A percentile compares a stretch with the other conserved stretches of the same genome.
Conservation (phyloP, 2,113 vertebrate genomes). For the Heterocephalus glaber region DNA sequence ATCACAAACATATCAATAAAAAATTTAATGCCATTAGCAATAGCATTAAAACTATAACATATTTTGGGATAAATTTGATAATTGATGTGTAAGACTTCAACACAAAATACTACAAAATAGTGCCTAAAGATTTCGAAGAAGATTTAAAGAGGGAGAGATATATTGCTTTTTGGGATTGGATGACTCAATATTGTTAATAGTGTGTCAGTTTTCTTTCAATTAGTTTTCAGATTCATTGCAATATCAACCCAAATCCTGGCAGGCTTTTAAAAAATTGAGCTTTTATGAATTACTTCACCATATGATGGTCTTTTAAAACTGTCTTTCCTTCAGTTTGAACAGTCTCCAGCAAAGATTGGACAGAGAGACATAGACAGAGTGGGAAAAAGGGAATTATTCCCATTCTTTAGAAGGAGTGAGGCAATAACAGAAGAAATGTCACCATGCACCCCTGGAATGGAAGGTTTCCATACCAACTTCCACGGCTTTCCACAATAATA, state of each 20-base stretch:
- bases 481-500: not conserved
- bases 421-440: not conserved
- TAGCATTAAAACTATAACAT: not conserved
- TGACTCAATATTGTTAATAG: not conserved
- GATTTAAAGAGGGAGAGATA: not conserved
- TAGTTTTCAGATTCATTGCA: not conserved
- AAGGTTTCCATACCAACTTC: slow-evolving; percentile 18
- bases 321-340: not conserved
- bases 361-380: not conserved
- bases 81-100: not conserved
- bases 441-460: not conserved
- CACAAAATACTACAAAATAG: not conserved
- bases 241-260: not conserved
- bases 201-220: not conserved
- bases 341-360: not conserved
- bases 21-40: not conserved
- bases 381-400: not conserved
- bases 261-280: not conserved
- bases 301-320: not conserved
- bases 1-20: not conserved
- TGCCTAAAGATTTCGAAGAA: not conserved
- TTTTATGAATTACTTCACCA: not conserved
- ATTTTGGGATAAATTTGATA: slow-evolving; percentile 7
- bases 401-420: not conserved
- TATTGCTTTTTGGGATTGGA: not conserved